These are phyloP conservation scores for Campylomormyrus tamandua DNA, from an alignment of 2,113 vertebrate genomes.

Conservation along the genomic window DNA sequence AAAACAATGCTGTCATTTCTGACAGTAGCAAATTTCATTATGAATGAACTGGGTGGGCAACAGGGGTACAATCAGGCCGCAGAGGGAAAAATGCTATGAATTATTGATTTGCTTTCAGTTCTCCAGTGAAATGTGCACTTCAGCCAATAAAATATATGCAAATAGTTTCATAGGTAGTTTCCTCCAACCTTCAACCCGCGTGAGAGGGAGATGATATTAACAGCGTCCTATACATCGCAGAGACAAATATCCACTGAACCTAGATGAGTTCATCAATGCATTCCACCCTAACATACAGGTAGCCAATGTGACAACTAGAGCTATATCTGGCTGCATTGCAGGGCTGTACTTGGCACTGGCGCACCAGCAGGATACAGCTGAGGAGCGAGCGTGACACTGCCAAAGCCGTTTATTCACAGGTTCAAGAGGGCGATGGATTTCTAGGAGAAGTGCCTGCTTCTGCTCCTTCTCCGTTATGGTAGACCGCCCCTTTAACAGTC, in stretches of 20 bases:
- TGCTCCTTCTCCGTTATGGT: neutral
- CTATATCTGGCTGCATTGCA: neutral
- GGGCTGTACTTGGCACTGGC: neutral
- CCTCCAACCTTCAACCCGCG: neutral
- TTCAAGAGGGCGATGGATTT: neutral
- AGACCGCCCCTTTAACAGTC: neutral
- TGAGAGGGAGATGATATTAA: neutral
- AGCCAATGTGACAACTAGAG: neutral
- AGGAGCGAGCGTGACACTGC: neutral
- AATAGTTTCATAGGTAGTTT: neutral
- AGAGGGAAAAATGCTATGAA: neutral
- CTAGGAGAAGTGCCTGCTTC: neutral
- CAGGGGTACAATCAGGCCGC: neutral
- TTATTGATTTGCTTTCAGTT: constrained; percentile 1
- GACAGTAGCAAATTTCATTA: neutral
- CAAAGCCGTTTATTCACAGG: neutral
- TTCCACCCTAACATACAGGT: neutral
- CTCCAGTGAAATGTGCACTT: neutral
- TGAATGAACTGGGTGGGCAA: neutral
- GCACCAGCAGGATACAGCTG: neutral
- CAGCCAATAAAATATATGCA: neutral
- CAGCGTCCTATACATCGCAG: neutral
- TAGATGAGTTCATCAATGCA: neutral
- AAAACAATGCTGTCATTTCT: neutral
- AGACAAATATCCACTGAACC: neutral